Conservation (phyloP, 2,797 vertebrate genomes). For the Atherinosoma microstoma region DNA sequence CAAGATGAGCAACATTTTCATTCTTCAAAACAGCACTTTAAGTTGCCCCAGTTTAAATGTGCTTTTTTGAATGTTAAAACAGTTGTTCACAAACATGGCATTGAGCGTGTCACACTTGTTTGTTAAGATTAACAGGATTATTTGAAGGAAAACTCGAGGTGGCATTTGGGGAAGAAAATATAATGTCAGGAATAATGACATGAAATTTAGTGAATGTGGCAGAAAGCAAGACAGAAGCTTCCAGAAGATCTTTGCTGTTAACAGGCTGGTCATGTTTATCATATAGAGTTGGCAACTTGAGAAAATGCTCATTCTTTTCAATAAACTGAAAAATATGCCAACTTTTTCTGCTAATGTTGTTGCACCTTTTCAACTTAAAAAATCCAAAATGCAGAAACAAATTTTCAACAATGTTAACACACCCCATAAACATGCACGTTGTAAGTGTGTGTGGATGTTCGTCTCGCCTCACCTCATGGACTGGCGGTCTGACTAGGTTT, state of each 20-base stretch:
- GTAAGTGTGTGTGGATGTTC: neutral
- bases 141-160: neutral
- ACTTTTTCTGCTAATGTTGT: too few relatives aligned
- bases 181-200: neutral
- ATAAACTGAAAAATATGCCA: too few relatives aligned
- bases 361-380: too few relatives aligned
- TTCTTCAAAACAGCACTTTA: neutral
- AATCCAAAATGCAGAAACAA: too few relatives aligned
- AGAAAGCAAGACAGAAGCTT: neutral
- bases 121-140: neutral
- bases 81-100: neutral
- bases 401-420: too few relatives aligned
- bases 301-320: too few relatives aligned
- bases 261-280: neutral
- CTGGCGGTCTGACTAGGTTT: neutral
- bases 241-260: neutral
- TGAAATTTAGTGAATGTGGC: neutral
- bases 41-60: neutral
- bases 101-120: neutral
- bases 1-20: conserved; percentile 9
- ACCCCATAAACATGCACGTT: too few relatives aligned
- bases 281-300: too few relatives aligned
- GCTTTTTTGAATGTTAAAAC: neutral
- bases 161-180: neutral
- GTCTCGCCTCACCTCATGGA: neutral